phyloP scores from a whole-genome alignment of 2,113 vertebrate genomes.

The Hassar affinis region DNA sequence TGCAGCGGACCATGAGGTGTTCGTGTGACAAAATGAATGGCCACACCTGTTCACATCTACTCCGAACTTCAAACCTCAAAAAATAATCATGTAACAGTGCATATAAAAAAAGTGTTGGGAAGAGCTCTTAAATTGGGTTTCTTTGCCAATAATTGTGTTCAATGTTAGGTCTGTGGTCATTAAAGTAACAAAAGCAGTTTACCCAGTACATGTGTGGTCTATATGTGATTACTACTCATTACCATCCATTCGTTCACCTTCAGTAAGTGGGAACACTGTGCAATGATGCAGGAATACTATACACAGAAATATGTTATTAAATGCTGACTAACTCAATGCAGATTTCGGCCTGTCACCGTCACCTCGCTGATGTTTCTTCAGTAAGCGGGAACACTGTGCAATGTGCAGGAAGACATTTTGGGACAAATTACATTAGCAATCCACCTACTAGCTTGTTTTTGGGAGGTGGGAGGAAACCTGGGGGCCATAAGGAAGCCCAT shows the following conservation, averaged over 20 bases:
- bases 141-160: background rate
- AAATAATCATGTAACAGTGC: background rate
- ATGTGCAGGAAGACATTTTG: background rate
- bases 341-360: too few species aligned
- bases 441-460: background rate
- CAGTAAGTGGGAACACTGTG: background rate
- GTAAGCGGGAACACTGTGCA: background rate
- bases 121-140: background rate
- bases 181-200: background rate
- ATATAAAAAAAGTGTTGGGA: background rate
- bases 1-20: background rate
- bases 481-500: background rate
- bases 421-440: background rate
- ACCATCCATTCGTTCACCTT: background rate
- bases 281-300: too few species aligned
- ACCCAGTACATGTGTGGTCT: background rate
- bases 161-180: background rate
- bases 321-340: too few species aligned
- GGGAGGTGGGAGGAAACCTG: background rate
- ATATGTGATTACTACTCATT: background rate
- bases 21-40: background rate
- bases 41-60: background rate
- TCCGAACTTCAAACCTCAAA: conserved; percentile 6
- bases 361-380: too few species aligned
- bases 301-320: too few species aligned